Evolutionary conservation across 2,888 invertebrate genomes (phyloP).

Genomic region (Protula sp.): DNA sequence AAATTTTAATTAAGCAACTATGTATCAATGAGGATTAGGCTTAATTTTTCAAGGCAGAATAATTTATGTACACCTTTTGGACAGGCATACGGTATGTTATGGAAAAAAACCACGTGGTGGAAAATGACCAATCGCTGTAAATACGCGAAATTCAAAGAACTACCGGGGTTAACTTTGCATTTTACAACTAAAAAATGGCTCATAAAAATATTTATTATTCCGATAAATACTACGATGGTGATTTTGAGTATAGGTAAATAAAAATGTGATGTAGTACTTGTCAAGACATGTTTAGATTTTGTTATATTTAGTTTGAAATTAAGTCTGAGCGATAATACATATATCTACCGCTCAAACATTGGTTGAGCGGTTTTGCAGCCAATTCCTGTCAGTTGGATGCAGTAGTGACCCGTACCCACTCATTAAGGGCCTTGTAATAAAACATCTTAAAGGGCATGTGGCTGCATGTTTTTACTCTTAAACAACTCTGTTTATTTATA

Average conservation of each 20-base stretch:
- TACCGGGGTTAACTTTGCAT: background rate
- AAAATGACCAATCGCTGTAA: background rate
- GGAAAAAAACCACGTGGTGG: background rate
- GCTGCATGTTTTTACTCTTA: no score
- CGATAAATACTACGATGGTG: constrained; percentile 85
- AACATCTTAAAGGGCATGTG: no score
- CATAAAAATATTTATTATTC: constrained; percentile 77
- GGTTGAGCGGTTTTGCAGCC: no score
- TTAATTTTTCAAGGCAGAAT: background rate
- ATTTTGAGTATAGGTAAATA: constrained; percentile 80
- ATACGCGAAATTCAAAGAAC: background rate
- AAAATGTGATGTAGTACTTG: background rate
- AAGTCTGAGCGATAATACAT: no score
- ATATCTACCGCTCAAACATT: no score
- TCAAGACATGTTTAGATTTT: background rate
- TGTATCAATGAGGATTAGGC: background rate
- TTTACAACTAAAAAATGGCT: background rate
- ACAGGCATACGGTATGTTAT: background rate
- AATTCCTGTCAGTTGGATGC: no score
- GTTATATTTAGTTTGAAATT: background rate
- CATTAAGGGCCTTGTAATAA: no score
- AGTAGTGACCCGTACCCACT: no score
- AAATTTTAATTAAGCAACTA: background rate
- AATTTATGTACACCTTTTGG: background rate
- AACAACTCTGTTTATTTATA: no score